Percentiles rank a stretch among this genome's conserved stretches.
These are phyloP conservation scores for Theristicus caerulescens DNA, from an alignment of 2,113 vertebrate species.

Conservation along the genomic window DNA sequence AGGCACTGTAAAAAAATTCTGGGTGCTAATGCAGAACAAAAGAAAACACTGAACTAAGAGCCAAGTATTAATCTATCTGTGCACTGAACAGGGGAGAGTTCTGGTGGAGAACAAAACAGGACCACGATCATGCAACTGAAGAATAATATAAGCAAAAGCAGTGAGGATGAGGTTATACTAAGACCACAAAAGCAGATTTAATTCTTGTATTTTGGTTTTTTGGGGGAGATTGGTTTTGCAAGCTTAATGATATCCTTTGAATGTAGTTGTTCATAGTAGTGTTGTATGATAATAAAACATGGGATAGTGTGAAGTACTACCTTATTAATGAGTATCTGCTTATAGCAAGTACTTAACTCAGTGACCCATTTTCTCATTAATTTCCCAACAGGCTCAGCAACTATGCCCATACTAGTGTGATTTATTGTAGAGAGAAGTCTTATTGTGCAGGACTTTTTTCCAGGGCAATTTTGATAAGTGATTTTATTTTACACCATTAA, in stretches of 20 bases:
- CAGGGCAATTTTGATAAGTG: not conserved
- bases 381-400: not conserved
- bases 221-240: not conserved
- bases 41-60: not conserved
- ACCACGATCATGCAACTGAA: not conserved
- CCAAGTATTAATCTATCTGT: not conserved
- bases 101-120: not conserved
- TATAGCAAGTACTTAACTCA: not conserved
- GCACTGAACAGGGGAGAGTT: not conserved
- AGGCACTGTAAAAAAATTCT: not conserved
- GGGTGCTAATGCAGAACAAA: not conserved
- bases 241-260: not conserved
- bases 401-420: not conserved
- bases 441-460: not conserved
- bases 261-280: not conserved
- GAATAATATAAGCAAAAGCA: not conserved
- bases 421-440: not conserved
- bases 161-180: not conserved
- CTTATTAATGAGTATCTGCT: not conserved
- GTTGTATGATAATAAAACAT: slow-evolving; percentile 22
- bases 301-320: not conserved
- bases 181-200: not conserved
- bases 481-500: not conserved
- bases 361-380: slow-evolving; percentile 19
- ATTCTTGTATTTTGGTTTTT: not conserved